Evolutionary conservation across 1,140 invertebrate genomes (phyloP).

Genomic region (Copidosoma floridanum): DNA sequence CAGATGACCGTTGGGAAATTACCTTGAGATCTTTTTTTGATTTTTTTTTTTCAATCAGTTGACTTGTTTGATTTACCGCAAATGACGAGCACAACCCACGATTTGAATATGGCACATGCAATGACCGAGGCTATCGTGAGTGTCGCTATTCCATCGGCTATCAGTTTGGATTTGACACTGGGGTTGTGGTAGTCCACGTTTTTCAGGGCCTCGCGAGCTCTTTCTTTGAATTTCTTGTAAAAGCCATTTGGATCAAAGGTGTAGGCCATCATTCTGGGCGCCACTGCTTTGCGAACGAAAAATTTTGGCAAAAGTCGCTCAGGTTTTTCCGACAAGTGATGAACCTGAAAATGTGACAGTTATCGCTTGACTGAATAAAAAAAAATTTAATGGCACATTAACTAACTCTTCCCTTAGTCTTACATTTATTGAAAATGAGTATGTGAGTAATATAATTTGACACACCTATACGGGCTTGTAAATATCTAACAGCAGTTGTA

Average conservation of each 20-base stretch:
- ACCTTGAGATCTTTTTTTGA: neutral
- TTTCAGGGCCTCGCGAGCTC: conserved; percentile 58
- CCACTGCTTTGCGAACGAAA: conserved; percentile 59
- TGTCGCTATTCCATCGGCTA: conserved; percentile 59
- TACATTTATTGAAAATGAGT: too few species aligned
- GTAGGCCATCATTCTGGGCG: conserved; percentile 63
- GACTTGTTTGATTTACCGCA: conserved; percentile 27
- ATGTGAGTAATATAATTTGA: too few species aligned
- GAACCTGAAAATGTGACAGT: conserved; percentile 42
- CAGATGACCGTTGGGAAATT: neutral
- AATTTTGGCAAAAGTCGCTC: conserved; percentile 62
- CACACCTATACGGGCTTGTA: too few species aligned
- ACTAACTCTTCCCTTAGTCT: too few species aligned
- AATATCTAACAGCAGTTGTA: too few species aligned
- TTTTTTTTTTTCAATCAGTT: conserved; percentile 1
- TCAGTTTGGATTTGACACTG: conserved; percentile 52
- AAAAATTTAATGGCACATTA: too few species aligned
- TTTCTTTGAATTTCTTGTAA: conserved; percentile 63
- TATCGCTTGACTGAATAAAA: too few species aligned
- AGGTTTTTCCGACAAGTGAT: conserved; percentile 61
- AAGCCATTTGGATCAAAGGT: conserved; percentile 72
- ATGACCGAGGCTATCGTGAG: conserved; percentile 57
- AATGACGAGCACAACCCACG: conserved; percentile 30
- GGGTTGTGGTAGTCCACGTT: conserved; percentile 49
- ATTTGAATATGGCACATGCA: conserved; percentile 51